Conservation (phyloP, 1,140 invertebrate species). For the Trichogramma pretiosum region DNA sequence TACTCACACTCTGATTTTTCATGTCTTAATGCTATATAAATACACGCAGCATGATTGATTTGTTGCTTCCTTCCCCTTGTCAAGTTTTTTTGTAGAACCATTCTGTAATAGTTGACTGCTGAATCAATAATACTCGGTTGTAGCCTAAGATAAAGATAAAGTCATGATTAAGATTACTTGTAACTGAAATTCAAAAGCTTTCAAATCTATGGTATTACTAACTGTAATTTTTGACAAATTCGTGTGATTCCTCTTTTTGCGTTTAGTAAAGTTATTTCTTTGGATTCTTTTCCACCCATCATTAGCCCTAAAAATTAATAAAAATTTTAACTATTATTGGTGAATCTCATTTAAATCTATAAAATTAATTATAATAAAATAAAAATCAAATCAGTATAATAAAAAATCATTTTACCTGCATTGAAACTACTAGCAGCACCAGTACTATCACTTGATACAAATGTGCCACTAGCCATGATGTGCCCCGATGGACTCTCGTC, state of each 20-base stretch:
- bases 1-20: conserved; percentile 91
- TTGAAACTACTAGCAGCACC: conserved; percentile 65
- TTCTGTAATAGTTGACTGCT: conserved; percentile 93
- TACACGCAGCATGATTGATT: conserved; percentile 93
- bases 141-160: conserved; percentile 45
- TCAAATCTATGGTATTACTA: too few relatives aligned
- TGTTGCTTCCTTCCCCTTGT: conserved; percentile 83
- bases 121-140: conserved; percentile 88
- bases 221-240: conserved; percentile 66
- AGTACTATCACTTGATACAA: conserved; percentile 81
- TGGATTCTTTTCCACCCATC: conserved; percentile 74
- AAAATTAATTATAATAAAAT: neutral
- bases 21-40: conserved; percentile 93
- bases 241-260: conserved; percentile 73
- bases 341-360: conserved; percentile 1
- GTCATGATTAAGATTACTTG: neutral
- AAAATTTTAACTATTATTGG: conserved; percentile 11
- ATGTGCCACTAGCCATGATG: conserved; percentile 80
- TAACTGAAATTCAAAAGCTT: neutral
- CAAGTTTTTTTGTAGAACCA: conserved; percentile 79
- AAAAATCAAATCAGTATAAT: conserved; percentile 1
- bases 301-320: conserved; percentile 60
- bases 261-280: conserved; percentile 81
- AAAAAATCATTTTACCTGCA: conserved; percentile 43
- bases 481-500: conserved; percentile 86